Percentiles rank a stretch among this genome's conserved stretches.
phyloP scores from a whole-genome alignment of 2,113 vertebrate species.

The Eleginops maclovinus region DNA sequence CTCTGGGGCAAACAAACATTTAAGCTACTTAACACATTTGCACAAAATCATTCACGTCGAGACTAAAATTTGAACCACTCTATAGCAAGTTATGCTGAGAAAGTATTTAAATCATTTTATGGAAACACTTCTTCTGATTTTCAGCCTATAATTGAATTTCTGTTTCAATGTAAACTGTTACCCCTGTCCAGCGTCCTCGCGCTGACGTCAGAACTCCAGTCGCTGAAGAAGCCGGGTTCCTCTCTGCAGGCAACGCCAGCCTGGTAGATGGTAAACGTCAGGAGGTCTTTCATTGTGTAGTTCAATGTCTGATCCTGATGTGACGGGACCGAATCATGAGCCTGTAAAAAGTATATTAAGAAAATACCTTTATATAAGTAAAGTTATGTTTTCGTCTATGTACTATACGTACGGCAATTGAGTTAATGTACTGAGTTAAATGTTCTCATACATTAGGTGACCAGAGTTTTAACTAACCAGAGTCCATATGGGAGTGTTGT shows the following conservation, averaged over 20 bases:
- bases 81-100: not conserved
- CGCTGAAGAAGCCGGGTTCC: slow-evolving; percentile 9
- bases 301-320: accelerated
- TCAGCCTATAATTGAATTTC: not conserved
- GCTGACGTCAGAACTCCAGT: slow-evolving; percentile 41
- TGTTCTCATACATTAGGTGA: not conserved
- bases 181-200: slow-evolving; percentile 41
- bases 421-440: not conserved
- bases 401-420: too few species aligned
- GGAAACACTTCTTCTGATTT: not conserved
- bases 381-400: too few species aligned
- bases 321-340: not conserved
- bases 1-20: too few species aligned
- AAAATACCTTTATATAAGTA: too few species aligned
- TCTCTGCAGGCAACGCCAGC: slow-evolving; percentile 46
- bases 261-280: slow-evolving; percentile 29
- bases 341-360: too few species aligned
- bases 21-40: too few species aligned
- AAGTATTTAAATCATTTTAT: not conserved
- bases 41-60: too few species aligned
- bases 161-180: not conserved
- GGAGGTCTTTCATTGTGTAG: slow-evolving; percentile 28
- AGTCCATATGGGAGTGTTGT: not conserved
- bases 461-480: slow-evolving; percentile 21
- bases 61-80: too few species aligned